These are phyloP conservation scores for Myripristis murdjan DNA, from an alignment of 2,797 vertebrate genomes.

Conservation along the genomic window DNA sequence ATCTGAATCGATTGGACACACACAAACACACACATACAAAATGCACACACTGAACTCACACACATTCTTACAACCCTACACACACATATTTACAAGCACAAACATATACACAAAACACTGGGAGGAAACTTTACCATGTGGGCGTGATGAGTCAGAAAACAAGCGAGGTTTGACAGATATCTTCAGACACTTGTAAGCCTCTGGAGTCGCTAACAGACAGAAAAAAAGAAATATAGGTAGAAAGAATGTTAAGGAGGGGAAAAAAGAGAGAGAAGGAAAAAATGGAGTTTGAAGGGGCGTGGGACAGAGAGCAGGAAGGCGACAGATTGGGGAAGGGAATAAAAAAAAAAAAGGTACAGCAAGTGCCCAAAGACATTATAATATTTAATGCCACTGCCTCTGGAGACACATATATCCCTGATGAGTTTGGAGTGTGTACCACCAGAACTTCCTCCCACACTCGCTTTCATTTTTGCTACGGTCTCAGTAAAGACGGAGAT, in stretches of 20 bases:
- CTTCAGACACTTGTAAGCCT: neutral
- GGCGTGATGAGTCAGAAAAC: neutral
- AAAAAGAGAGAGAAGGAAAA: neutral
- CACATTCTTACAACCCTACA: neutral
- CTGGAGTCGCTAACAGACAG: conserved; percentile 15
- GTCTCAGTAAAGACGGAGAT: conserved; percentile 29
- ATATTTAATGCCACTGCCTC: conserved; percentile 58
- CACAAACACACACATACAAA: neutral
- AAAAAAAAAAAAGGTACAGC: conserved; percentile 40
- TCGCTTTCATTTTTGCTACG: conserved; percentile 29
- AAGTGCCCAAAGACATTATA: conserved; percentile 56
- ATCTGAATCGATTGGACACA: too few species aligned
- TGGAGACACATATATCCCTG: conserved; percentile 56
- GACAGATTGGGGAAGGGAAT: conserved; percentile 40
- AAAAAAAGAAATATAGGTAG: neutral
- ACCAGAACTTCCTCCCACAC: neutral
- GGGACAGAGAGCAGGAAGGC: neutral
- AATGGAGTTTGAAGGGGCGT: neutral
- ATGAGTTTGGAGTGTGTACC: conserved; percentile 67
- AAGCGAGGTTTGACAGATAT: neutral
- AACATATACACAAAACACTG: neutral
- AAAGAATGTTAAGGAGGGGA: neutral
- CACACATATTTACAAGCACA: neutral
- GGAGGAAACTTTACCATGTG: neutral
- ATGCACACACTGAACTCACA: neutral